These are phyloP conservation scores for Dendrolimus pini DNA, from an alignment of 2,888 invertebrate genomes.

Conservation along the genomic window DNA sequence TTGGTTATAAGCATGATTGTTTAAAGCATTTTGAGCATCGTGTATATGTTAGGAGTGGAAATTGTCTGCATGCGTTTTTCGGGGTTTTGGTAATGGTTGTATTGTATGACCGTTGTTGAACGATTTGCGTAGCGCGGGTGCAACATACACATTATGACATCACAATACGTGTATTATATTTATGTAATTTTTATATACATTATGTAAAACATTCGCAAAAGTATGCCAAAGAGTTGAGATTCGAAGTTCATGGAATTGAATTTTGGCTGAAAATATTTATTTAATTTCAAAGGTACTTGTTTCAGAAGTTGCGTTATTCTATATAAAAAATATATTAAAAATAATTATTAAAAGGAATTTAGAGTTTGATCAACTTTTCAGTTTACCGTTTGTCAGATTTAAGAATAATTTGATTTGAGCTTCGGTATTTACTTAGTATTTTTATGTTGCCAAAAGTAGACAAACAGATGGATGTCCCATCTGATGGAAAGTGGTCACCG, in stretches of 20 bases:
- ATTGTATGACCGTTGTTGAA: slow-evolving; percentile 2
- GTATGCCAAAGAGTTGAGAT: neutral
- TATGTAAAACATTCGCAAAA: neutral
- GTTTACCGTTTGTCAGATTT: too few species aligned
- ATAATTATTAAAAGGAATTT: too few species aligned
- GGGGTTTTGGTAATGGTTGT: neutral
- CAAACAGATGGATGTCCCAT: too few species aligned
- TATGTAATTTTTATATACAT: neutral
- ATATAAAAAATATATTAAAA: too few species aligned
- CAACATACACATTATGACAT: slow-evolving; percentile 2
- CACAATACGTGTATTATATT: neutral
- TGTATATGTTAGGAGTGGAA: neutral
- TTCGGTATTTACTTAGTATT: too few species aligned
- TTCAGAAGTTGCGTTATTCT: too few species aligned
- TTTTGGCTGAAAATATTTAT: neutral
- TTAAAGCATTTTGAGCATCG: slow-evolving; percentile 2
- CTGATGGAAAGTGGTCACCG: too few species aligned
- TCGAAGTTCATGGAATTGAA: neutral
- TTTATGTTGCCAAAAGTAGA: too few species aligned
- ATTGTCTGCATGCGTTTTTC: neutral
- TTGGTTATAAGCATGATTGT: neutral
- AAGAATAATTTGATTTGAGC: too few species aligned
- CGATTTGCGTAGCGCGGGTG: slow-evolving; percentile 1
- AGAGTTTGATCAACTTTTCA: too few species aligned
- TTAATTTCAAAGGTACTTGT: too few species aligned